phyloP scores from a whole-genome alignment of 37 sponge, comb jelly and placozoan genomes.

The Halichondria panicea region DNA sequence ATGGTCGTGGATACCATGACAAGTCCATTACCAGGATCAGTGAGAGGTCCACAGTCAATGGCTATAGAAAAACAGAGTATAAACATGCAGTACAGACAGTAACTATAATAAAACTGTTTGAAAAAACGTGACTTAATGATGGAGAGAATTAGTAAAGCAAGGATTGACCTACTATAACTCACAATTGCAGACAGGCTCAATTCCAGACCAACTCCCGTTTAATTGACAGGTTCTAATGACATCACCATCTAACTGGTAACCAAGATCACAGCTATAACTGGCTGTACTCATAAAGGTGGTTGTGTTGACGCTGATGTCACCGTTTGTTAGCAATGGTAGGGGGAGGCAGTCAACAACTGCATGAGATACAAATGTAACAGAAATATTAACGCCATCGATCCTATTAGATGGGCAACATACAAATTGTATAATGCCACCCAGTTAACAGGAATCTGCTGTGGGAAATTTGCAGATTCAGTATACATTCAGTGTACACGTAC shows the following conservation, averaged over 20 bases:
- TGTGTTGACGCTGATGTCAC: too few relatives aligned
- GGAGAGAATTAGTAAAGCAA: neutral
- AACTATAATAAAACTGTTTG: neutral
- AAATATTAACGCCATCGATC: too few relatives aligned
- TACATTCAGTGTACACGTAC: too few relatives aligned
- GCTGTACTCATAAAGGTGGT: too few relatives aligned
- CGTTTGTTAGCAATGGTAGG: too few relatives aligned
- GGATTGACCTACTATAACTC: too few relatives aligned
- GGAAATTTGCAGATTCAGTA: too few relatives aligned
- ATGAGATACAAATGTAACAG: too few relatives aligned
- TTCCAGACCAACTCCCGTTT: neutral
- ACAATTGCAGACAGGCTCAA: neutral
- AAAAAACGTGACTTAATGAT: neutral
- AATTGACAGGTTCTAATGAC: neutral
- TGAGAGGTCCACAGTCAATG: neutral
- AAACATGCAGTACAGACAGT: neutral
- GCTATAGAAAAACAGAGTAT: neutral
- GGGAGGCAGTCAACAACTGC: too few relatives aligned
- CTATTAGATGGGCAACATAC: too few relatives aligned
- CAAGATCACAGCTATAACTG: neutral
- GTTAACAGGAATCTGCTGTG: too few relatives aligned
- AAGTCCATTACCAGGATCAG: neutral
- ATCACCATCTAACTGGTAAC: neutral
- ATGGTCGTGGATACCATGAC: neutral
- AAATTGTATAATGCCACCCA: too few relatives aligned